These are phyloP conservation scores for Elegia similella DNA, from an alignment of 2,888 invertebrate species.

Conservation along the genomic window DNA sequence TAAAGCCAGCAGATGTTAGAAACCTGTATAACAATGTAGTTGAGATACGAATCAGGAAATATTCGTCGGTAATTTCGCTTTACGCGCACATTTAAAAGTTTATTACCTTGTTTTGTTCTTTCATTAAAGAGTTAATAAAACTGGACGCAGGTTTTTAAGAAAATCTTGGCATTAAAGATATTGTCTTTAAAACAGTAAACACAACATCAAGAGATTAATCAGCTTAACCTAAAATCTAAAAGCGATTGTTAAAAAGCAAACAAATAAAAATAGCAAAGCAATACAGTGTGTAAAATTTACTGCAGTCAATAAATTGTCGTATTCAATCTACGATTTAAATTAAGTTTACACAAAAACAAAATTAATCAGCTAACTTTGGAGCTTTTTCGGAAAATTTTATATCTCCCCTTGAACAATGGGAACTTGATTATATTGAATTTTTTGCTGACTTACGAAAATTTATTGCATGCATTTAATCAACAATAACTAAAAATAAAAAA, in stretches of 20 bases:
- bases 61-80: slow-evolving; percentile 51
- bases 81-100: slow-evolving; percentile 49
- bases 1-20: slow-evolving; percentile 38
- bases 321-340: too few relatives aligned
- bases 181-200: neutral
- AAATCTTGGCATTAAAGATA: neutral
- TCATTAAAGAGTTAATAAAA: slow-evolving; percentile 40
- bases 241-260: slow-evolving; percentile 33
- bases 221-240: slow-evolving; percentile 20
- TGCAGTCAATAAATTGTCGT: slow-evolving; percentile 30
- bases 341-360: too few relatives aligned
- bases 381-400: too few relatives aligned
- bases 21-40: slow-evolving; percentile 56
- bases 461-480: slow-evolving; percentile 38
- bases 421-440: too few relatives aligned
- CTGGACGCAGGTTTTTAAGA: slow-evolving; percentile 7
- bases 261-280: slow-evolving; percentile 42
- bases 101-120: slow-evolving; percentile 51
- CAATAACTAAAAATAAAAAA: slow-evolving; percentile 68
- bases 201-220: slow-evolving; percentile 7
- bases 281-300: slow-evolving; percentile 18
- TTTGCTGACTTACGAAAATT: slow-evolving; percentile 1
- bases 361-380: too few relatives aligned
- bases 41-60: slow-evolving; percentile 58
- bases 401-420: too few relatives aligned